phyloP scores from a whole-genome alignment of 2,113 vertebrate species.

The Uropsilus gracilis region DNA sequence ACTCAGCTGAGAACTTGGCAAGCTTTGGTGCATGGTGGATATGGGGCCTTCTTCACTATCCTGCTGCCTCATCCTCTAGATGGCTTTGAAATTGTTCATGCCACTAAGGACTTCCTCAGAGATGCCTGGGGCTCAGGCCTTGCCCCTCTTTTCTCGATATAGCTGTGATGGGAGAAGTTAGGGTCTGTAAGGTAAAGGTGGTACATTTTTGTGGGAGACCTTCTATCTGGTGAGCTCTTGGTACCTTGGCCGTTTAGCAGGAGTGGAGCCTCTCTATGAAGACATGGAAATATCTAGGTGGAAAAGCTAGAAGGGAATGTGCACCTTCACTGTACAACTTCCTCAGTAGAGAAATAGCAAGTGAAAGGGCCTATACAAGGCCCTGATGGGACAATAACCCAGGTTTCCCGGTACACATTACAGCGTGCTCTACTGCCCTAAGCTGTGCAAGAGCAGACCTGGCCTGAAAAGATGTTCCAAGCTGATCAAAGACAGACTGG shows the following conservation, averaged over 20 bases:
- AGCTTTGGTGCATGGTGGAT: background rate
- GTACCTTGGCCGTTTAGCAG: background rate
- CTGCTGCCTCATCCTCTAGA: background rate
- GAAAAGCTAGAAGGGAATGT: background rate
- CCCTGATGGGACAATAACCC: background rate
- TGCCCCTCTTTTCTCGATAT: background rate
- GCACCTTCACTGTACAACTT: background rate
- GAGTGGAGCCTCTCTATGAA: background rate
- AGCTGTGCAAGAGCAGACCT: background rate
- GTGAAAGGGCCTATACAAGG: background rate
- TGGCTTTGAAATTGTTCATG: background rate
- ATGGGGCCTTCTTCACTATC: background rate
- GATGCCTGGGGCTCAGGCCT: background rate
- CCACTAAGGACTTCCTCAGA: background rate
- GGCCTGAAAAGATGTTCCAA: background rate
- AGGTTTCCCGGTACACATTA: background rate
- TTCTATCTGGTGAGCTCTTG: background rate
- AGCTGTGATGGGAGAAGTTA: background rate
- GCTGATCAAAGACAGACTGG: background rate
- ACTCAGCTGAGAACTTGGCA: background rate
- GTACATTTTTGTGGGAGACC: background rate
- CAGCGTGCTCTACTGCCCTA: background rate
- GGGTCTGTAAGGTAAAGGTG: background rate
- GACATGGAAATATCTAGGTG: background rate
- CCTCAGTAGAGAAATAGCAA: background rate